Evolutionary conservation across 2,888 invertebrate species (phyloP).

Genomic region (Oxyscelio sp.): DNA sequence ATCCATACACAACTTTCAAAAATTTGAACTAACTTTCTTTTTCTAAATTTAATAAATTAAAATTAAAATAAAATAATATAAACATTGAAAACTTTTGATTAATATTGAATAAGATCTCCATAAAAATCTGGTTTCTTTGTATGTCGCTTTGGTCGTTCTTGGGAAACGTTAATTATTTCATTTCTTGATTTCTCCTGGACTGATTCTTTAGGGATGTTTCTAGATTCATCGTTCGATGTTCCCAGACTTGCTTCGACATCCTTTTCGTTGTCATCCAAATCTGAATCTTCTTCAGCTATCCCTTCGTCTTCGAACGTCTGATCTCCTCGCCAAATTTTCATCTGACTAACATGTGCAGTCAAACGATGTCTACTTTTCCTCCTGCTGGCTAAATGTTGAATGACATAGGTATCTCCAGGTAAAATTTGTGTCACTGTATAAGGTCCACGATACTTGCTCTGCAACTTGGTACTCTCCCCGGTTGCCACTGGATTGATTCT

Average conservation of each 20-base stretch:
- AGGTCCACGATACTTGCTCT: constrained; percentile 10
- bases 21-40: too few species aligned
- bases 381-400: not conserved
- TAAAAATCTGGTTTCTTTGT: not conserved
- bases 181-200: too few species aligned
- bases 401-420: constrained; percentile 13
- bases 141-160: not conserved
- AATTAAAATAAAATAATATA: too few species aligned
- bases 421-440: constrained; percentile 6
- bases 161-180: too few species aligned
- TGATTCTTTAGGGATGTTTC: too few species aligned
- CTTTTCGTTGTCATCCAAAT: too few species aligned
- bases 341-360: constrained; percentile 50
- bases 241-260: too few species aligned
- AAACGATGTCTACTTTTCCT: not conserved
- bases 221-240: not conserved
- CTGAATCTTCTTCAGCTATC: not conserved
- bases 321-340: constrained; percentile 45
- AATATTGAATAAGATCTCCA: too few species aligned
- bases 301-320: not conserved
- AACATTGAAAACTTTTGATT: too few species aligned
- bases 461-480: constrained; percentile 37
- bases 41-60: not conserved
- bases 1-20: too few species aligned
- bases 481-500: constrained; percentile 2